Base-by-base conservation (phyloP, 2,113 vertebrate species). In the Dipodomys spectabilis region DNA sequence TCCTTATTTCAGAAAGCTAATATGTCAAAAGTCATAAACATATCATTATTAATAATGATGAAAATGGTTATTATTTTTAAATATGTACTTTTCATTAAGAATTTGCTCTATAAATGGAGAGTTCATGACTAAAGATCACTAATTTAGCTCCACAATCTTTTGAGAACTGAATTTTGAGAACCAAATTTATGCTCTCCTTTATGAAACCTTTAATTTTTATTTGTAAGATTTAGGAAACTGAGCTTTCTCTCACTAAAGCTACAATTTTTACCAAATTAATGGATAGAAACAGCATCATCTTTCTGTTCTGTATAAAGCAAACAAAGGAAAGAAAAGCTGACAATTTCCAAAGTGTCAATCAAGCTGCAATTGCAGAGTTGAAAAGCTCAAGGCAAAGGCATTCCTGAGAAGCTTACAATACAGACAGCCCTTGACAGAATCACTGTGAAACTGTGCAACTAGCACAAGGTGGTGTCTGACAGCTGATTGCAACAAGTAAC, bases 301-400 rank as follows among this genome's bases (percentile, higher is more conserved):
- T 94, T 91, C 81, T 67, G 75, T 30, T 72, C 57, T 78, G 39
- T 94, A 25, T 81, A 91, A 93, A 92, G 57, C 86, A 96, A 92
- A 93, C 86, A 91, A 92, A 90, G 39, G 6, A 65, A 93, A 79
- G 72, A 85, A 95, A 95, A 85, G 64, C 30, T 85, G 87, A 93
- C 69, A 92, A 82, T 94, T 96, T 95, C 85, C 77, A 69, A 92
- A 90, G 27, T 73, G 92, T 96, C 94, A 96, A 72, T 95, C 92
- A 95, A 88, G 22, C 1, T 81, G 65, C 57, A 67, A 80, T 75
- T 93, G 69, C 35, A 68, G 78, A 81, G 73, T 85, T 53, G 87
- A 90, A 94, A 95, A 93, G 85, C 69, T 32, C 6, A 69, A 92
- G 65, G 87, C 84, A 75, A 6, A 53, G 64, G 5, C 90, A 71